These are phyloP conservation scores for Arothron firmamentum DNA, from an alignment of 2,113 vertebrate species.

Conservation along the genomic window DNA sequence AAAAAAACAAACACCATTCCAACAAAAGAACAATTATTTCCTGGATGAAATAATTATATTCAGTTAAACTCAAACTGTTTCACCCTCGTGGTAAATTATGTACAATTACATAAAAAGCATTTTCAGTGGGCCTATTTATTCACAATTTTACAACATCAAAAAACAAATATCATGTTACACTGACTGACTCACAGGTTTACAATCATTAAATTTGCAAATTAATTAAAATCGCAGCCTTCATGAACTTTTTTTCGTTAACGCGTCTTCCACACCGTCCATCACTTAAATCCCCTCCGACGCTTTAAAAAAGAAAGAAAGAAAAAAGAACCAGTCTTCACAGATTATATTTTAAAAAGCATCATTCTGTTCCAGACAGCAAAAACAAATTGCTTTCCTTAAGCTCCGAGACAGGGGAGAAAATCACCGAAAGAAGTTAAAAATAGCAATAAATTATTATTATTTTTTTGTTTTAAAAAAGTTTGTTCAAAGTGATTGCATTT, in stretches of 20 bases:
- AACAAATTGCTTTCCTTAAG: constrained; percentile 37
- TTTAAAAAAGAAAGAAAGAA: constrained; percentile 14
- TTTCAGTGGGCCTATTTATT: constrained; percentile 81
- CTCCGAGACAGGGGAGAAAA: constrained; percentile 54
- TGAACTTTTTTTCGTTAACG: constrained; percentile 65
- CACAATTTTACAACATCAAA: constrained; percentile 86
- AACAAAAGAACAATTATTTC: constrained; percentile 5
- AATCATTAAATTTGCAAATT: constrained; percentile 75
- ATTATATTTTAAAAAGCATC: constrained; percentile 56
- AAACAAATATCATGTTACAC: constrained; percentile 74
- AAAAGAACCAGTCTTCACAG: constrained; percentile 55
- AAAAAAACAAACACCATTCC: neutral
- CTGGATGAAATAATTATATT: constrained; percentile 2
- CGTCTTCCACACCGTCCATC: constrained; percentile 27
- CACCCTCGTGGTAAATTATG: constrained; percentile 80
- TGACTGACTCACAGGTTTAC: constrained; percentile 79
- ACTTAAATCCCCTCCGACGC: constrained; percentile 20
- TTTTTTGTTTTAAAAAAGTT: constrained; percentile 55
- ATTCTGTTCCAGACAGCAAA: constrained; percentile 60
- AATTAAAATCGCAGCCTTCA: constrained; percentile 71
- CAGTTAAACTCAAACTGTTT: neutral
- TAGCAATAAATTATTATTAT: constrained; percentile 20
- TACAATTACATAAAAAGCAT: constrained; percentile 76
- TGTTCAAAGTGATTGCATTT: constrained; percentile 69
- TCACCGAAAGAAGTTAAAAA: neutral